Conservation (phyloP, 2,888 invertebrate genomes). For the Ophonus ardosiacus region DNA sequence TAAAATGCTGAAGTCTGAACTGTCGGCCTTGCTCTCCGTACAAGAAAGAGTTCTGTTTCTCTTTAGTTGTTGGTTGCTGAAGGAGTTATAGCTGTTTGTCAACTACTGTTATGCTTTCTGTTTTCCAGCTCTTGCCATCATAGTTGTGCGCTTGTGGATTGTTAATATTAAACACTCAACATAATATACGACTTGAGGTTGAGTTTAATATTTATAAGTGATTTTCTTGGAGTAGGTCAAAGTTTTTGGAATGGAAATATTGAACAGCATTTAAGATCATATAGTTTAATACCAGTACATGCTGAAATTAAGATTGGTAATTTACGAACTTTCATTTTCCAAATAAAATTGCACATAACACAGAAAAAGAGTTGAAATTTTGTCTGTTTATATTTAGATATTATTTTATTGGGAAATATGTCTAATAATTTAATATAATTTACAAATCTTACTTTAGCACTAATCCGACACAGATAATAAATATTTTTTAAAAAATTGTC, state of each 20-base stretch:
- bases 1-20: conserved; percentile 44
- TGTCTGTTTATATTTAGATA: too few species aligned
- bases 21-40: neutral
- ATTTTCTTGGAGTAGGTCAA: neutral
- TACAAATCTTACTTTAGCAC: too few species aligned
- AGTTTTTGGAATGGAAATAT: neutral
- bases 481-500: too few species aligned
- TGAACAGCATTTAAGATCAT: neutral
- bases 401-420: too few species aligned
- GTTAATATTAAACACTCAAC: neutral
- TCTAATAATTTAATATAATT: too few species aligned
- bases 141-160: neutral
- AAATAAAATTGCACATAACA: too few species aligned
- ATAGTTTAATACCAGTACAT: too few species aligned
- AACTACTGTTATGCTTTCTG: conserved; percentile 39
- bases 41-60: neutral
- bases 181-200: neutral
- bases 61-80: conserved; percentile 2
- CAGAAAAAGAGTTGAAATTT: too few species aligned
- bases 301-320: too few species aligned
- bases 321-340: too few species aligned
- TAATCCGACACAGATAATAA: too few species aligned
- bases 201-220: neutral
- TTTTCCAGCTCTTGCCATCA: neutral
- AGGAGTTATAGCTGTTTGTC: conserved; percentile 51